Conservation (phyloP, 2,113 vertebrate species). For the Actenoides lindsayi region DNA sequence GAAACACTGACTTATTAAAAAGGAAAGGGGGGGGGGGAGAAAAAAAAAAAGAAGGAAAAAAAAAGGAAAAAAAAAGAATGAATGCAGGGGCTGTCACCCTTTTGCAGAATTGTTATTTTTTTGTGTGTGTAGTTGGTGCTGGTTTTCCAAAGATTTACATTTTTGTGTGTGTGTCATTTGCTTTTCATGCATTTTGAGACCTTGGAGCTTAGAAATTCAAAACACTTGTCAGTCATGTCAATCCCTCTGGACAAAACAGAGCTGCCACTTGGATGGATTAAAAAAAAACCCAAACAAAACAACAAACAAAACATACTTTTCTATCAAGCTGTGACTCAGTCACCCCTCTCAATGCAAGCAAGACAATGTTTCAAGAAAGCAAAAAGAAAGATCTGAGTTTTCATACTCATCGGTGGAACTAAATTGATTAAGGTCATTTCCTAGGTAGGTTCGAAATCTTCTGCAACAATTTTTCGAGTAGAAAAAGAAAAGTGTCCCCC, state of each 20-base stretch:
- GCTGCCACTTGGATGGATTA: constrained; percentile 7
- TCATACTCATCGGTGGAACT: constrained; percentile 55
- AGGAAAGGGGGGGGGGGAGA: neutral
- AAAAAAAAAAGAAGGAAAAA: neutral
- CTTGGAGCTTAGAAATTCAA: constrained; percentile 50
- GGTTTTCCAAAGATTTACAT: constrained; percentile 56
- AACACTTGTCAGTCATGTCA: constrained; percentile 48
- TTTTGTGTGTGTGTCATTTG: constrained; percentile 34
- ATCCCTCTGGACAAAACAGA: constrained; percentile 35
- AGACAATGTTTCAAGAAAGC: constrained; percentile 33
- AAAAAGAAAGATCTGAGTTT: constrained; percentile 50
- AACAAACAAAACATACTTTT: constrained; percentile 56
- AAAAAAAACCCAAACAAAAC: neutral
- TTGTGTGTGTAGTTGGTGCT: constrained; percentile 5
- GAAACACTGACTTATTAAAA: constrained; percentile 28
- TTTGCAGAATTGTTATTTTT: neutral
- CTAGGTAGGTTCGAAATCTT: constrained; percentile 60
- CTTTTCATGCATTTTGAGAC: constrained; percentile 54
- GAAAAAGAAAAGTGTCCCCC: neutral
- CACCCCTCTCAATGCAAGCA: neutral
- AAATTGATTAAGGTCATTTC: constrained; percentile 71
- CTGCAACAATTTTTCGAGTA: constrained; percentile 47
- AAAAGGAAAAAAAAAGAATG: neutral
- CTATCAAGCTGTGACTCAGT: constrained; percentile 46
- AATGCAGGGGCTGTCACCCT: constrained; percentile 48